Evolutionary conservation across 2,113 vertebrate genomes (phyloP), one percentile per base, ranked within the genome.

Genomic region (Microtus richardsoni): DNA sequence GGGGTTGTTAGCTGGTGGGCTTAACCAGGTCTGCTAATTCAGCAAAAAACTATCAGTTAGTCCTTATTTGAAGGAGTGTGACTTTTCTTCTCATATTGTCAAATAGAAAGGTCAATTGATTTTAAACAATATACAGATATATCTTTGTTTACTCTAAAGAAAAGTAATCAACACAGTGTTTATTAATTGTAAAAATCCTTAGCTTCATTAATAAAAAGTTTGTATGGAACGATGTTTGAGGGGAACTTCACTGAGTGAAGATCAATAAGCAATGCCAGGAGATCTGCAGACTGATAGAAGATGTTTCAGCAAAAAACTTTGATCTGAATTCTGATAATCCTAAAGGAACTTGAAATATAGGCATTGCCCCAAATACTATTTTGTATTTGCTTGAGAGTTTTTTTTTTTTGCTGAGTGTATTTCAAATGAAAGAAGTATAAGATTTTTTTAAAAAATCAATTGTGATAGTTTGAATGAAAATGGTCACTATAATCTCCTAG

Each of bases 21-120:
- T 14, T 49, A 33, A 52, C 13, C 13, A 52, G 49, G 49, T 4
- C 52, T 52, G 52, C 52, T 16, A 52, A 52, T 52, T 52, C 52
- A 52, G 14, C 52, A 52, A 52, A 52, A 52, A 52, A 52, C 52
- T 16, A 94, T 73, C 95, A 62, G 47, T 49, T 49, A 49, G 9
- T 2, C 17, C 64, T 94, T 89, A 95, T 93, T 96, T 96, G 84
- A 89, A 95, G 74, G 33, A 66, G 3, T 3, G 87, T 93, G 70
- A 78, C 10, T 77, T 92, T 93, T 83, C 41, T 91, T 71, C 36
- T 54, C 83, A 91, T 89, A 62, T 24, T 83, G 41, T 36, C 26
- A 91, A 89, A 7, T 66, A 6, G n/a, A 91, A 92, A 96, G 64
- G 83, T 84, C 91, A 93, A 95, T 87, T 94, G 74, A 95, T 94